These are phyloP conservation scores for Azorinus chamasolen DNA, from an alignment of 2,888 invertebrate species.

Conservation along the genomic window DNA sequence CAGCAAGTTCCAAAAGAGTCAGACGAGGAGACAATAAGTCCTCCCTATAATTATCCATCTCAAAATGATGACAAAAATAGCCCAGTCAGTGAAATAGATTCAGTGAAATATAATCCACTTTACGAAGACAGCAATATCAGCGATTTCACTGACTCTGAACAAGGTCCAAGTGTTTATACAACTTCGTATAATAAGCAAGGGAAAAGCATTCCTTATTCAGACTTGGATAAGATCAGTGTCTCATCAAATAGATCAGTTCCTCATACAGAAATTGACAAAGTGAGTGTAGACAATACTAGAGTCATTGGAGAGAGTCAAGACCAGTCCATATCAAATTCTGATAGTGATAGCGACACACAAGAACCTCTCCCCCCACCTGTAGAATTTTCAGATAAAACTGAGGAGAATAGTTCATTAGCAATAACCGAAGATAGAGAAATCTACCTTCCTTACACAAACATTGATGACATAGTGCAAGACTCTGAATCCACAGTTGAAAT, in stretches of 20 bases:
- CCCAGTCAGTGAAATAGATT: conserved; percentile 35
- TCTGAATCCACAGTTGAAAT: conserved; percentile 23
- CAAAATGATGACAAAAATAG: conserved; percentile 29
- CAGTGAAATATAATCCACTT: conserved; percentile 49
- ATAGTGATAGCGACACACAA: conserved; percentile 8
- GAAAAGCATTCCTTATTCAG: conserved; percentile 1
- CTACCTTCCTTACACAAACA: conserved; percentile 69
- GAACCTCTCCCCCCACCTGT: conserved; percentile 73
- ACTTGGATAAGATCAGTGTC: conserved; percentile 1
- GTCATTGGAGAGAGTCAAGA: background rate
- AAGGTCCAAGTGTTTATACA: conserved; percentile 39
- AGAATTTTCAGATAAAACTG: conserved; percentile 72
- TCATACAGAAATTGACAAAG: conserved; percentile 23
- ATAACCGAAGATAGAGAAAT: background rate
- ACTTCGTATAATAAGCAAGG: conserved; percentile 2
- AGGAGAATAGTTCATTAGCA: background rate
- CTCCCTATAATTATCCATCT: conserved; percentile 47
- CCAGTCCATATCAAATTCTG: background rate
- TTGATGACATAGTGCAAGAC: conserved; percentile 69
- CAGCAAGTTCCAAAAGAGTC: conserved; percentile 44
- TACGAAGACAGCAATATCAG: conserved; percentile 50
- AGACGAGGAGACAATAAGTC: conserved; percentile 14
- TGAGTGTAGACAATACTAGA: conserved; percentile 11
- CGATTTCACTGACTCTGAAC: conserved; percentile 51
- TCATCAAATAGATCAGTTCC: conserved; percentile 2